A percentile compares a stretch with the other conserved stretches of the same genome.
These are phyloP conservation scores for Euzophera pinguis DNA, from an alignment of 2,888 invertebrate genomes.

Conservation along the genomic window DNA sequence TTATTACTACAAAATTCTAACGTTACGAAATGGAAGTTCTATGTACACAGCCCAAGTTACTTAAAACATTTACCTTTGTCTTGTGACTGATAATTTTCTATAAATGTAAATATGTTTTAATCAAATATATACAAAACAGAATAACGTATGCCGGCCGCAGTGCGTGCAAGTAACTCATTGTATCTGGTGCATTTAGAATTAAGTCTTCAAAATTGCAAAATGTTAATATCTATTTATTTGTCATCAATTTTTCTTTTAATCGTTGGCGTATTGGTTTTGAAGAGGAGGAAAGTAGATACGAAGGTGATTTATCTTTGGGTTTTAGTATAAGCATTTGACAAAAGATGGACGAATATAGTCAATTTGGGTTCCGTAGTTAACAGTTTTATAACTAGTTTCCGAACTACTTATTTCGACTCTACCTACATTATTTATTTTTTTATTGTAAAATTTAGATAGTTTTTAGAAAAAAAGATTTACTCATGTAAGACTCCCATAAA, in stretches of 20 bases:
- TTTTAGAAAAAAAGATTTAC: too few relatives aligned
- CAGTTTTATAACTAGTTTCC: too few relatives aligned
- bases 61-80: conserved; percentile 15
- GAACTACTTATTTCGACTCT: too few relatives aligned
- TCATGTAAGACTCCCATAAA: too few relatives aligned
- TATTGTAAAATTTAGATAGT: too few relatives aligned
- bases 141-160: neutral
- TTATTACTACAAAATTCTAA: neutral
- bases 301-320: too few relatives aligned
- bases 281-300: conserved; percentile 38
- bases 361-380: too few relatives aligned
- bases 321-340: too few relatives aligned
- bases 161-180: neutral
- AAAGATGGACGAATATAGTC: too few relatives aligned
- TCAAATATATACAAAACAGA: conserved; percentile 7
- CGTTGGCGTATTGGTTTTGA: conserved; percentile 44
- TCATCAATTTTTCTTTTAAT: conserved; percentile 49
- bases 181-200: neutral
- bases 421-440: too few relatives aligned
- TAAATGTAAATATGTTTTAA: conserved; percentile 5
- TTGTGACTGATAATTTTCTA: conserved; percentile 15
- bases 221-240: conserved; percentile 51
- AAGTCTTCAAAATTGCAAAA: too few relatives aligned
- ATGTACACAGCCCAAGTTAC: neutral
- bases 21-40: neutral